Base-by-base conservation (phyloP, 1,140 invertebrate species). In the Drosophila biarmipes region DNA sequence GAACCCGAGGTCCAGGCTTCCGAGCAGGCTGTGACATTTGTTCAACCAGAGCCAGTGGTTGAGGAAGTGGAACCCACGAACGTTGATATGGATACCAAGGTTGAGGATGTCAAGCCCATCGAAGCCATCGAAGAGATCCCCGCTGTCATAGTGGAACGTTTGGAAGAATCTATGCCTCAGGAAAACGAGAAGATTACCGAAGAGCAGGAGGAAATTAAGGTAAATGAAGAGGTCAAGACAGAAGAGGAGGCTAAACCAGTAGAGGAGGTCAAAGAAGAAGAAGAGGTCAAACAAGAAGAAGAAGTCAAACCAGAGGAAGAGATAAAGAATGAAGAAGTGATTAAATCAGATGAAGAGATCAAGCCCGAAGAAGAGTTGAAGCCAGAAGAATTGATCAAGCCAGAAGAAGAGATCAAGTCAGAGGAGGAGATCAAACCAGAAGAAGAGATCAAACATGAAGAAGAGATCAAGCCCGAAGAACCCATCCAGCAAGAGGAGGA, bases 101-200 rank as follows among this genome's bases (percentile, higher is more conserved):
- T 68, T 2, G 59, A 64, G 5, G 48, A 86, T 14, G 8, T 58
- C 6, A 57, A 55, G 24, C 68, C 87, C n/a, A 66, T 90, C n/a
- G 87, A 91, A 68, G 75, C 85, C 14, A 46, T 71, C 15, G 81
- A 78, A 45, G 78, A 91, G 24, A 81, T 81, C 43, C 80, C 86
- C 0, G 79, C 81, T 21, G 81, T 90, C 7, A 72, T 90, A 17
- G 46, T 76, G 14, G 87, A 90, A 27, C 66, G 40, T 29, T 29
- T 90, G 17, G 80, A 81, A n/a, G 56, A 68, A 52, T 24, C 38
- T 17, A 73, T 46, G 43, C 59, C 71, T 7, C 24, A 49, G 29
- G 62, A 87, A 17, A 42, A 14, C 2, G 52, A 73, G 11, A 15
- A 37, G 11, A 12, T 38, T 6, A 11, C 34, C 1, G 42, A n/a